Evolutionary conservation across 2,888 invertebrate species (phyloP).

Genomic region (Drepanosiphum platanoidis): DNA sequence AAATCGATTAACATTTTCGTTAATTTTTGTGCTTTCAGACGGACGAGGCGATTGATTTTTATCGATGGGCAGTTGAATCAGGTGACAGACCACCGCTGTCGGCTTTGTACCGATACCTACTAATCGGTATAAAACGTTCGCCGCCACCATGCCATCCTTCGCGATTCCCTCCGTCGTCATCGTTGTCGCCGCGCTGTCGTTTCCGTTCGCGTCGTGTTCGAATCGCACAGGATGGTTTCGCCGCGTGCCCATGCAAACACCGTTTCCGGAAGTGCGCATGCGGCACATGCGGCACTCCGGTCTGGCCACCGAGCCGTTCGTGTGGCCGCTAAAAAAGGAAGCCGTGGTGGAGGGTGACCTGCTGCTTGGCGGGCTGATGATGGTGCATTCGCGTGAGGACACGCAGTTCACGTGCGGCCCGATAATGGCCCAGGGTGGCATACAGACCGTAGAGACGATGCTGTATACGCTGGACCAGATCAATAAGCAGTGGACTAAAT

Average conservation of each 20-base stretch:
- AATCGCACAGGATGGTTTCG: constrained; percentile 38
- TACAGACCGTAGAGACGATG: constrained; percentile 91
- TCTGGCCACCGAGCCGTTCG: constrained; percentile 64
- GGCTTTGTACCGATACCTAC: background rate
- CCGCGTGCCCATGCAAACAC: background rate
- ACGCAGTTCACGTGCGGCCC: constrained; percentile 84
- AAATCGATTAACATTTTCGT: too few species aligned
- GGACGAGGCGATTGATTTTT: background rate
- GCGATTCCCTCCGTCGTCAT: too few species aligned
- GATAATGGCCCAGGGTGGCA: constrained; percentile 92
- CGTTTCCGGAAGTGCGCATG: constrained; percentile 47
- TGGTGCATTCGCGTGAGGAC: constrained; percentile 92
- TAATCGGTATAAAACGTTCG: too few species aligned
- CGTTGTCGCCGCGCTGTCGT: background rate
- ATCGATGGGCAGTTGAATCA: background rate
- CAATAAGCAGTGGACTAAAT: constrained; percentile 75
- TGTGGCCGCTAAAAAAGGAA: constrained; percentile 86
- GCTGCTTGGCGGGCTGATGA: constrained; percentile 91
- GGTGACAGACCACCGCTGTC: background rate
- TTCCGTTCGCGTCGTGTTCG: background rate
- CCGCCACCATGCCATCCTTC: too few species aligned
- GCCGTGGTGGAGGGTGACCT: constrained; percentile 89
- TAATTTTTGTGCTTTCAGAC: background rate
- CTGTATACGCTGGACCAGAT: constrained; percentile 86
- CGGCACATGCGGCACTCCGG: constrained; percentile 57